Evolutionary conservation across 2,797 vertebrate species (phyloP), one percentile per base, ranked within the genome.

Genomic region (Epinephelus malabaricus): DNA sequence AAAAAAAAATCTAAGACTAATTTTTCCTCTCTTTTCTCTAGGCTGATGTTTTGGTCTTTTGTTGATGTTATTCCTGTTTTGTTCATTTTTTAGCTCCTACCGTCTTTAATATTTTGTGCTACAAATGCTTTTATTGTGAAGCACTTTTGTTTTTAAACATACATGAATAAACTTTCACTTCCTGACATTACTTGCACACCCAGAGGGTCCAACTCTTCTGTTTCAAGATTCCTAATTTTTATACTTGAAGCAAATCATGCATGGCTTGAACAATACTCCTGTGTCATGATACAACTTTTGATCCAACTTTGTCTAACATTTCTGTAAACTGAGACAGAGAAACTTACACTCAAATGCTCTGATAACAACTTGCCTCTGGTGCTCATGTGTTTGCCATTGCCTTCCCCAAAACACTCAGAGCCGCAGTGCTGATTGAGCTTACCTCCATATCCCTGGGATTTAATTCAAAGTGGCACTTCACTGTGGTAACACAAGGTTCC

Each of bases 381-480:
- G 66, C 51, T 78, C 46, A 68, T 75, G 70, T 67, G 46, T 81
- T 62, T 79, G 54, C 34, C 21, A 72, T 68, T 8, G 17, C 51
- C 61, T 77, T 64, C 64, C 46, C 62, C 17, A 15, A 73, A 83
- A 71, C 60, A 53, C 60, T 45, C 56, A 61, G 43, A 73, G 76
- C 61, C n/a, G 2, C 74, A 55, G 79, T 73, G 74, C 77, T 74
- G 84, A 80, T 61, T 69, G 76, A 83, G 67, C 66, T 85, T 85
- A 82, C 82, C 69, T 79, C 68, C 62, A 76, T 69, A 89, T 88
- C 85, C 84, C 60, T 74, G 79, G 76, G 83, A 88, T 91, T 87
- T 90, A 85, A 92, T 89, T 88, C 91, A 88, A 73, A 83, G 84
- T 84, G 89, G 82, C 89, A 87, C 83, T 91, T 87, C 82, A 86